These are phyloP conservation scores for Notothenia rossii DNA, from an alignment of 2,113 vertebrate genomes.

Conservation along the genomic window DNA sequence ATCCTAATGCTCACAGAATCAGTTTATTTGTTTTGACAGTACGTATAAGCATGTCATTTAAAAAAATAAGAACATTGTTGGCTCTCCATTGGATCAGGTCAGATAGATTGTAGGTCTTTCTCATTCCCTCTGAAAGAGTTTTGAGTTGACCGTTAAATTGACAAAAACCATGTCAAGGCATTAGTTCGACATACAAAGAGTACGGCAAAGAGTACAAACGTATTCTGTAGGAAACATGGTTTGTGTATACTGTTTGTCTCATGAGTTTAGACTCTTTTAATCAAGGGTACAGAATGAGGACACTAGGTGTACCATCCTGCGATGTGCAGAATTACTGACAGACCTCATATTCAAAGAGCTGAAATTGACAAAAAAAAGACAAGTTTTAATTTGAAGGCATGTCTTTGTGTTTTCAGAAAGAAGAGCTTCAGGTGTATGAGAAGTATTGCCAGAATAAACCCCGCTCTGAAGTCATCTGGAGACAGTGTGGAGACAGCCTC, in stretches of 20 bases:
- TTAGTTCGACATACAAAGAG: background rate
- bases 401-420: conserved; percentile 86
- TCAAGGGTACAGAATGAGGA: background rate
- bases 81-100: too few species aligned
- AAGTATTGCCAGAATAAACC: conserved; percentile 97
- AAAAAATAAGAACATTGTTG: too few species aligned
- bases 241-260: background rate
- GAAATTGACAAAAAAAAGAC: background rate
- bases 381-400: background rate
- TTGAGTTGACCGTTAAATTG: background rate
- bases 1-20: too few species aligned
- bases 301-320: background rate
- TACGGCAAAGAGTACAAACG: background rate
- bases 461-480: conserved; percentile 93
- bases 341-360: background rate
- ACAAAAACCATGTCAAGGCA: background rate
- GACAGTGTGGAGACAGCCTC: conserved; percentile 92
- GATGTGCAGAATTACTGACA: background rate
- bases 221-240: background rate
- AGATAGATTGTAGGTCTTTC: too few species aligned
- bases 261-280: background rate
- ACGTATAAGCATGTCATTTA: too few species aligned
- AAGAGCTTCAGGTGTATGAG: conserved; percentile 96
- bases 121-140: background rate
- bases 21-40: too few species aligned